These are phyloP conservation scores for Sebastes oblongus DNA, from an alignment of 2,797 vertebrate species.

Conservation along the genomic window DNA sequence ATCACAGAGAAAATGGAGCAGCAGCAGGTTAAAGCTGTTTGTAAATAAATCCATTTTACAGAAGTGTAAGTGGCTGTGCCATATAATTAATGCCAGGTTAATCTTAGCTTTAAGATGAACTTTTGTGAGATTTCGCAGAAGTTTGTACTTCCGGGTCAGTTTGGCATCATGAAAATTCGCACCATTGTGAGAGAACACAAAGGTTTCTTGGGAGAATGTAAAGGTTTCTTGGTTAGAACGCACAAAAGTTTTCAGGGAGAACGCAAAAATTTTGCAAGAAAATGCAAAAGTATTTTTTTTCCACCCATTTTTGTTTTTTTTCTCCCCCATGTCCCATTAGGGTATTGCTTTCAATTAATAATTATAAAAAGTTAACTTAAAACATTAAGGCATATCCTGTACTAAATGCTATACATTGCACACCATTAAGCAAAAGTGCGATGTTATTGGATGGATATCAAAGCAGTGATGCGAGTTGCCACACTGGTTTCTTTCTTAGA, in stretches of 20 bases:
- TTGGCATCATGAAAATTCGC: fast-evolving
- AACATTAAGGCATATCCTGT: neutral
- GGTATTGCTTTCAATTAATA: neutral
- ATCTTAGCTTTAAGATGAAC: conserved; percentile 12
- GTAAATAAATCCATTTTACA: conserved; percentile 24
- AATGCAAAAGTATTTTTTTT: neutral
- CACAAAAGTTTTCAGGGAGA: fast-evolving
- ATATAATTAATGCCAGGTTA: conserved; percentile 61
- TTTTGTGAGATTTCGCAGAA: neutral
- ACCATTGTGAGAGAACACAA: no score
- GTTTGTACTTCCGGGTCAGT: neutral
- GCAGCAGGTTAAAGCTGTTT: conserved; percentile 1
- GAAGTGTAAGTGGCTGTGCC: conserved; percentile 14
- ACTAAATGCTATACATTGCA: neutral
- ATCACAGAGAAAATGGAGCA: conserved; percentile 23
- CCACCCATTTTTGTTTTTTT: neutral
- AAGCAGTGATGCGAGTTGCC: neutral
- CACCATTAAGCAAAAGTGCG: neutral
- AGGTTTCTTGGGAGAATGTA: neutral
- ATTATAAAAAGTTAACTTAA: neutral
- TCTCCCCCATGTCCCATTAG: neutral
- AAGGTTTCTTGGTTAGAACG: neutral
- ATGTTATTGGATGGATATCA: neutral
- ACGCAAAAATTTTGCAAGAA: neutral
- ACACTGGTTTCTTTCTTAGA: neutral